Evolutionary conservation across 2,888 invertebrate genomes (phyloP).

Genomic region (Lasiommata megera): DNA sequence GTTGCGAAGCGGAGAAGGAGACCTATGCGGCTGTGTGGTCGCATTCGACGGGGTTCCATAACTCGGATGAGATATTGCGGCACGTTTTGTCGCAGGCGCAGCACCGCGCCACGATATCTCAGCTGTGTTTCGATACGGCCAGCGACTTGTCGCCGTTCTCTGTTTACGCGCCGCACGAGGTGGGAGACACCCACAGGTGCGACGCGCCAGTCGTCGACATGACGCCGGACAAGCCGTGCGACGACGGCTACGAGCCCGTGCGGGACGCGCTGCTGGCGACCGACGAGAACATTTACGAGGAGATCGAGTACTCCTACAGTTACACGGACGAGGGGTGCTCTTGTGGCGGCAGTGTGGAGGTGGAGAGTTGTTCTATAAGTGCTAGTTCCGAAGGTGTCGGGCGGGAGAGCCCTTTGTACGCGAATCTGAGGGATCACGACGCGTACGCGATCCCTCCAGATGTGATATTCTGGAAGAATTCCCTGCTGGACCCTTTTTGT

Average conservation of each 20-base stretch:
- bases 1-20: constrained; percentile 51
- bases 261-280: constrained; percentile 66
- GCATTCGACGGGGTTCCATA: constrained; percentile 72
- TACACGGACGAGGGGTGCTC: constrained; percentile 73
- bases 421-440: constrained; percentile 70
- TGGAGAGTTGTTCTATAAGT: constrained; percentile 71
- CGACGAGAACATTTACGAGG: constrained; percentile 76
- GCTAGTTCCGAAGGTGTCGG: constrained; percentile 68
- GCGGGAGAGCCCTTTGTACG: constrained; percentile 72
- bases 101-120: constrained; percentile 63
- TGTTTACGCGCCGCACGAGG: constrained; percentile 68
- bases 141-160: constrained; percentile 64
- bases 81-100: constrained; percentile 54
- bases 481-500: constrained; percentile 70
- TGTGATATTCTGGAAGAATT: constrained; percentile 79
- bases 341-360: constrained; percentile 72
- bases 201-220: constrained; percentile 59
- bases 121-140: constrained; percentile 65
- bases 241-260: constrained; percentile 74
- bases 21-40: constrained; percentile 70
- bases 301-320: constrained; percentile 67
- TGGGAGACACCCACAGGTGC: constrained; percentile 67
- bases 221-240: constrained; percentile 70
- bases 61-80: constrained; percentile 64
- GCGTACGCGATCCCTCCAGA: constrained; percentile 74